These are phyloP conservation scores for Cladorhizidae sp. DNA, from an alignment of 37 sponge, comb jelly and placozoan genomes.

Conservation along the genomic window DNA sequence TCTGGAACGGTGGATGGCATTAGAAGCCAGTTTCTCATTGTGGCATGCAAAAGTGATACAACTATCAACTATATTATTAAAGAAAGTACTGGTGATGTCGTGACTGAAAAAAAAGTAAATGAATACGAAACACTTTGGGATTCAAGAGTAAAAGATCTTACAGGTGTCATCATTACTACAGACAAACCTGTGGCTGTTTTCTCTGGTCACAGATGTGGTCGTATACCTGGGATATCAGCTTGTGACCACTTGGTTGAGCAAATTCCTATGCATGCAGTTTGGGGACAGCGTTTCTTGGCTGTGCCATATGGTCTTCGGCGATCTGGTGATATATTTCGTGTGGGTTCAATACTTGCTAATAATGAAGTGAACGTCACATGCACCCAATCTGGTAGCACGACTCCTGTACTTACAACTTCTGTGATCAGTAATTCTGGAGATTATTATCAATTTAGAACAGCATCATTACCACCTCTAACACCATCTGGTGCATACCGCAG, in stretches of 20 bases:
- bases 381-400: background rate
- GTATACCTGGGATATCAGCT: constrained; percentile 32
- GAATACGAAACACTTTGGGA: background rate
- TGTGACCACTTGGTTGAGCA: constrained; percentile 72
- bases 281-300: constrained; percentile 27
- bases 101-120: background rate
- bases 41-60: constrained; percentile 28
- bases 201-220: constrained; percentile 56
- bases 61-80: background rate
- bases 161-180: constrained; percentile 36
- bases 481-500: background rate
- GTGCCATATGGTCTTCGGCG: constrained; percentile 8
- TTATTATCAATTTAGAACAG: constrained; percentile 6
- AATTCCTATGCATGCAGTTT: constrained; percentile 30
- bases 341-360: constrained; percentile 18
- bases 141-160: constrained; percentile 12
- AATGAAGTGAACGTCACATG: constrained; percentile 39
- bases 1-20: background rate
- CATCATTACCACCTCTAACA: background rate
- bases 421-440: background rate
- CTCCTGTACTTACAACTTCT: background rate
- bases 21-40: constrained; percentile 4
- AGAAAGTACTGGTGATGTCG: background rate
- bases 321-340: constrained; percentile 29
- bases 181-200: constrained; percentile 34